Base-by-base conservation (phyloP, 2,888 invertebrate species). In the Tethea ocularis region DNA sequence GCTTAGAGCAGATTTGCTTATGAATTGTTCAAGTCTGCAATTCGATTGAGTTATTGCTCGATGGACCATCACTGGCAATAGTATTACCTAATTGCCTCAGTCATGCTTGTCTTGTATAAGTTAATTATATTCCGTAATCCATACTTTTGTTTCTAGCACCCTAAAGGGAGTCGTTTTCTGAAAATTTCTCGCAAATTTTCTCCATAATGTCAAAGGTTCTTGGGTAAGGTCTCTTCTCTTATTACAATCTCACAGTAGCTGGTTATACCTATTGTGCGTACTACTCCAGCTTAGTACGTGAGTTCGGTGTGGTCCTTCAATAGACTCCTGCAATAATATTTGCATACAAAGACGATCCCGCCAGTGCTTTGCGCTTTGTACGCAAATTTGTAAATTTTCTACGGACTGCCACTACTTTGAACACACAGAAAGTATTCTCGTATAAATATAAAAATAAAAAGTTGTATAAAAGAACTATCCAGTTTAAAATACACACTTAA, bases 1-100 rank as follows among this genome's bases (percentile, higher is more conserved):
- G 87, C 86, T 88, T 86, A 86, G 76, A 83, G 73, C 84, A 88
- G 89, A 89, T 91, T 91, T 88, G 86, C 82, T 83, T 85, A 87
- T 88, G 89, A 91, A 91, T 89, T 87, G 87, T 84, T 84, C 79
- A 86, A 82, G 78, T 84, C 82, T 77, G 75, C 80, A 81, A 80
- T 84, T 82, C 79, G 74, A 82, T 82, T 86, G 83, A 87, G 81
- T 83, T 86, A 87, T 83, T 79, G 78, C 77, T 79, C 77, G 77
- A 72, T 74, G 72, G 73, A 75, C 81, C 77, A 77, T 83, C 77
- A 77, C 62, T 68, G 58, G 72, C 75, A 75, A 83, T 77, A 77
- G 73, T 78, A 74, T 77, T 78, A 71, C 72, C 67, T 79, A 77
- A 78, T 78, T 79, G 69, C 61, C 65, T 63, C 66, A 70, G 68